Evolutionary conservation across 1,140 invertebrate genomes (phyloP), one percentile per base, ranked within the genome.

Genomic region (Drosophila carrolli): DNA sequence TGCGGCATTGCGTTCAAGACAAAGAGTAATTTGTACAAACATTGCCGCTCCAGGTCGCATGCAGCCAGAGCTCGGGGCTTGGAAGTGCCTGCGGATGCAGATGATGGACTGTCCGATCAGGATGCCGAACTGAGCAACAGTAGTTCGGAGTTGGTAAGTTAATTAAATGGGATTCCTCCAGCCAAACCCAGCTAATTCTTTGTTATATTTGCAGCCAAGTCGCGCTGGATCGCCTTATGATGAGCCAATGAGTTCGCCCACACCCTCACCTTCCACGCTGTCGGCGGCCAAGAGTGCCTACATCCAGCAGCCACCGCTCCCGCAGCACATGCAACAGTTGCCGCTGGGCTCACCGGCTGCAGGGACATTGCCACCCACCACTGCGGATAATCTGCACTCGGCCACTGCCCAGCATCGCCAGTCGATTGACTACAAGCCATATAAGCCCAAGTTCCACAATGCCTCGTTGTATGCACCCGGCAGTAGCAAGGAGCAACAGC

Each of bases 1-100:
- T 98, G 97, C 92, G 97, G 97, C 55, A 97, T 98, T 92, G 96
- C 97, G 58, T 98, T 98, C 93, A 98, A 98, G 93, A 98, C 97
- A 2, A 97, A 97, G 90, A 98, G 97, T 78, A 98, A 98, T 92
- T 94, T 98, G 60, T 98, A 98, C 92, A 98, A 98, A 92, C 97
- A 98, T 91, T 96, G 96, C 81, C 93, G 94, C 90, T 97, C 97
- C 1, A 94, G 97, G 71, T 95, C 97, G 13, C 97, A 98, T 86
- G 95, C 95, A 23, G 94, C 96, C 47, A 95, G 96, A 76, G 92
- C 94, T 72, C 94, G 95, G 66, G 95, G 95, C 35, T 91, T 93
- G 29, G 95, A 95, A 79, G 81, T 93, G 35, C 81, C 93, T 6
- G 80, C 81, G 11, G 91, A 93, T 60, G 94, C 93, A 32, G 94